phyloP scores from a whole-genome alignment of 1,140 invertebrate genomes.

The Hyles vespertilio region DNA sequence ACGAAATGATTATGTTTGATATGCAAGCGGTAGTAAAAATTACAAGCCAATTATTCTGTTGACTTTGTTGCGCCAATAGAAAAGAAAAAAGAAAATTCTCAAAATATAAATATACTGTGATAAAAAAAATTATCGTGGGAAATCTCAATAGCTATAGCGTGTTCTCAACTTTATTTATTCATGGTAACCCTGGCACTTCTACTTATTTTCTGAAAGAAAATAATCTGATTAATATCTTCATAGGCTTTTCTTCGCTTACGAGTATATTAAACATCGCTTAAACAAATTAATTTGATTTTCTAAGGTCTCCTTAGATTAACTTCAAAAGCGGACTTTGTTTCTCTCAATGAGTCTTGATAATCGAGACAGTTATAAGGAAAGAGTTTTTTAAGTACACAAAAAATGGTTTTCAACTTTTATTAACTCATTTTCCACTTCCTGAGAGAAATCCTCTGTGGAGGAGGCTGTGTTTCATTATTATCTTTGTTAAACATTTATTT shows the following conservation, averaged over 20 bases:
- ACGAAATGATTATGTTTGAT: too few relatives aligned
- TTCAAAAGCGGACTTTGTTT: conserved; percentile 24
- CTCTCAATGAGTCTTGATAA: conserved; percentile 24
- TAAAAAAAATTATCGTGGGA: too few relatives aligned
- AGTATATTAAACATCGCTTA: conserved; percentile 15
- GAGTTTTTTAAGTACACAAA: conserved; percentile 20
- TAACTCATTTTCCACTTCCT: conserved; percentile 23
- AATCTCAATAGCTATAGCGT: too few relatives aligned
- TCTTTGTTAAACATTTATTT: conserved; percentile 12
- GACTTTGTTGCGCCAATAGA: too few relatives aligned
- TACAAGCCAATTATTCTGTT: too few relatives aligned
- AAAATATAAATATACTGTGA: too few relatives aligned
- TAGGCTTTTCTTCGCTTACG: neutral
- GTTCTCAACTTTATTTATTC: too few relatives aligned
- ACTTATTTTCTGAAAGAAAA: too few relatives aligned
- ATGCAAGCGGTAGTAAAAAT: too few relatives aligned
- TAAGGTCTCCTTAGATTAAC: conserved; percentile 17
- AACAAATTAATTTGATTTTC: conserved; percentile 27
- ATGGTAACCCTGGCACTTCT: too few relatives aligned
- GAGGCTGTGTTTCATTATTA: conserved; percentile 14
- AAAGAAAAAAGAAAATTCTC: too few relatives aligned
- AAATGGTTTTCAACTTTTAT: conserved; percentile 27
- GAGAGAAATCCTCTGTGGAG: conserved; percentile 10
- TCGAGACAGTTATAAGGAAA: conserved; percentile 21
- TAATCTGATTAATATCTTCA: too few relatives aligned